Evolutionary conservation across 2,113 vertebrate species (phyloP), one percentile per base, ranked within the genome.

Genomic region (Oryzias javanicus): DNA sequence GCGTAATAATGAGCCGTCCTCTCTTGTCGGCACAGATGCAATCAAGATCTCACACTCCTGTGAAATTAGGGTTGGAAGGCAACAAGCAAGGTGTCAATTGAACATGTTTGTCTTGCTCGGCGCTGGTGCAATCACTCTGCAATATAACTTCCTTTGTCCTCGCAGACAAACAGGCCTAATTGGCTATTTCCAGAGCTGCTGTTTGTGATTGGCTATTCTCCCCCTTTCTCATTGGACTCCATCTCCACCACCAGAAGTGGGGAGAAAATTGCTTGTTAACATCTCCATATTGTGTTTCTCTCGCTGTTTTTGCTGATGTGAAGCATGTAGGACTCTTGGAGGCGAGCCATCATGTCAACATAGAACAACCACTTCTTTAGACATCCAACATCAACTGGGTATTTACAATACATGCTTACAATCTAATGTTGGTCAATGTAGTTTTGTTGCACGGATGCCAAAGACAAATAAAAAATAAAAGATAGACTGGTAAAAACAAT

Each of bases 131-230:
- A 89, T 89, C 88, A 89, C 78, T 58, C 70, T 54, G 84, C 83
- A 89, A 89, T 83, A 88, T 79, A 57, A 71, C 84, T 87, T 79
- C 78, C 74, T 88, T 89, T 88, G 83, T 89, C 74, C 79, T 81
- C 63, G 1, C 70, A 76, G 78, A 89, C 88, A 89, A 88, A 86
- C 80, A 74, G 56, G 83, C 78, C 80, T 88, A 89, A 89, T 89
- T 89, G 83, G 78, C 68, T 76, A 77, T 81, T 85, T 87, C 78
- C 59, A 70, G 72, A 78, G 72, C 70, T 70, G 62, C 75, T 71
- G 72, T 63, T 76, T 75, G 61, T 88, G 88, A 88, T 89, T 89
- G 88, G 81, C 78, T 76, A 82, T 79, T 85, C 66, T 84, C 73
- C 77, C 58, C 56, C 50, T 44, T 75, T 84, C 72, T 84, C 81